Percentiles rank a stretch among this genome's conserved stretches.
phyloP scores from a whole-genome alignment of 2,888 invertebrate species.

The Drosophila paranaensis region DNA sequence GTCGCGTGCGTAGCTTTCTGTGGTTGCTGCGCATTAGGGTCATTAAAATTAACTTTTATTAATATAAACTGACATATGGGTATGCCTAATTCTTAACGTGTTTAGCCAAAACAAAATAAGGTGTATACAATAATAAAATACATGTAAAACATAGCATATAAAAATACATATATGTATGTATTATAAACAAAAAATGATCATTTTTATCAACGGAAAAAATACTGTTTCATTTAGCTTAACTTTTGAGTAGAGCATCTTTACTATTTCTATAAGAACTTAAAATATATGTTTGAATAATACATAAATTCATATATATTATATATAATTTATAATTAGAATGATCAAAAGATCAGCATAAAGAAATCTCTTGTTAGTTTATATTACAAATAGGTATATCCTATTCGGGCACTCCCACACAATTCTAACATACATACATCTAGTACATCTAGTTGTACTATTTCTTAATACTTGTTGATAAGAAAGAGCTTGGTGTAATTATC shows the following conservation, averaged over 20 bases:
- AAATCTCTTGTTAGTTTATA: neutral
- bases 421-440: neutral
- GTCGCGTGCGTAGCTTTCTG: conserved; percentile 24
- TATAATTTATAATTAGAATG: no score
- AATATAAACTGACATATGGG: neutral
- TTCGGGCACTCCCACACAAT: neutral
- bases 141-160: neutral
- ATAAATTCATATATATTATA: no score
- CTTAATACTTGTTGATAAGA: neutral
- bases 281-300: no score
- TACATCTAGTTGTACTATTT: neutral
- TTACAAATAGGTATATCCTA: neutral
- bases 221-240: no score
- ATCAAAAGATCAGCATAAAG: no score
- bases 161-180: neutral
- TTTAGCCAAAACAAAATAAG: neutral
- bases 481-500: neutral
- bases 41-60: conserved; percentile 33
- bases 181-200: no score
- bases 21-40: neutral
- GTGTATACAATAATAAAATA: neutral
- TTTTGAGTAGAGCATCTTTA: no score
- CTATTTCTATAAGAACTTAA: no score
- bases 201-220: no score
- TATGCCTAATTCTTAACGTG: neutral